Conservation (phyloP, 2,797 vertebrate genomes). For the Neoniphon sammara region DNA sequence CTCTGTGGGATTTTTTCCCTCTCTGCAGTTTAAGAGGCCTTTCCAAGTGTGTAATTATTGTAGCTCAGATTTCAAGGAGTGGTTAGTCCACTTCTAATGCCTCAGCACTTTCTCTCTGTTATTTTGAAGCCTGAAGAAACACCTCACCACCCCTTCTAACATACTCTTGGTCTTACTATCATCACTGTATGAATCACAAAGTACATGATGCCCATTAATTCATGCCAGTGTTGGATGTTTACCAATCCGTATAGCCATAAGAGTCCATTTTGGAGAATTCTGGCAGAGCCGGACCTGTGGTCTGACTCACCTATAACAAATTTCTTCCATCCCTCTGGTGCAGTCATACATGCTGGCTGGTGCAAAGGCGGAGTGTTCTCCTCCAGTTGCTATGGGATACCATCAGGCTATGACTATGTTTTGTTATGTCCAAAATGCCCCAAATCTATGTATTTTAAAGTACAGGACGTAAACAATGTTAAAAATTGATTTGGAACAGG, state of each 20-base stretch:
- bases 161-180: not conserved
- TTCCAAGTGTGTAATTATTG: conserved; percentile 77
- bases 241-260: not conserved
- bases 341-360: conserved; percentile 52
- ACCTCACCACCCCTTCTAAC: conserved; percentile 9
- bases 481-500: not conserved
- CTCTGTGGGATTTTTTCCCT: conserved; percentile 54
- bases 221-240: conserved; percentile 11
- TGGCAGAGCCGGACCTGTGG: conserved; percentile 17
- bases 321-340: conserved; percentile 38
- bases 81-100: conserved; percentile 63
- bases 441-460: conserved; percentile 29
- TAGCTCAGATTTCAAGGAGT: conserved; percentile 75
- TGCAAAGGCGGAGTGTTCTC: conserved; percentile 49
- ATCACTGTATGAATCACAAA: conserved; percentile 15
- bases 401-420: conserved; percentile 19
- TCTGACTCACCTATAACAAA: conserved; percentile 47
- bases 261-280: not conserved
- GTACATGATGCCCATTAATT: conserved; percentile 26
- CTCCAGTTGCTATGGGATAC: conserved; percentile 54
- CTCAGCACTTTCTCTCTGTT: conserved; percentile 59
- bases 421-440: conserved; percentile 15
- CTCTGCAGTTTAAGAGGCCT: conserved; percentile 47
- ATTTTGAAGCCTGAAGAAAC: conserved; percentile 51
- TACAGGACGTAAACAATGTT: conserved; percentile 5